Evolutionary conservation across 1,140 invertebrate species (phyloP).

Genomic region (Diorhabda elongata): DNA sequence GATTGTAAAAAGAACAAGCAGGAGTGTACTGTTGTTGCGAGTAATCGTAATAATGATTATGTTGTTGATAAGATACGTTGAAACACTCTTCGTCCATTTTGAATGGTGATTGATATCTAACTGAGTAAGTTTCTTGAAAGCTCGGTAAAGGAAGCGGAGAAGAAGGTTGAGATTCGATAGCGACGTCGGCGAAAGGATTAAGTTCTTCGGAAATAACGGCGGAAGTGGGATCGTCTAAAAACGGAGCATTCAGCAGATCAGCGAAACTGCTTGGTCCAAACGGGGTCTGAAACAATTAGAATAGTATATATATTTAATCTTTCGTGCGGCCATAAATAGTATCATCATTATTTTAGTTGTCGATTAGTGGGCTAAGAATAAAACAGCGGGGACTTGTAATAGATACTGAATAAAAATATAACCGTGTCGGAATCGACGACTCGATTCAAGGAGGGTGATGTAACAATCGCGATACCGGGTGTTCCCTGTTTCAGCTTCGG

Average conservation of each 20-base stretch:
- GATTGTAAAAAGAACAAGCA: conserved; percentile 53
- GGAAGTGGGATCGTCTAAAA: conserved; percentile 49
- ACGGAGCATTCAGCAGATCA: conserved; percentile 59
- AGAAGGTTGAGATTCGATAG: conserved; percentile 40
- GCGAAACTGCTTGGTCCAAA: conserved; percentile 62
- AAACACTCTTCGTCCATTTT: conserved; percentile 78
- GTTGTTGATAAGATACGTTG: conserved; percentile 55
- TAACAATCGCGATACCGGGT: not conserved
- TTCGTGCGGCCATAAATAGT: not conserved
- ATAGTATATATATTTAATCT: not conserved
- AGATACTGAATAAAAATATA: conserved; percentile 3
- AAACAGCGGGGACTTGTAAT: not conserved
- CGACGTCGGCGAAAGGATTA: conserved; percentile 45
- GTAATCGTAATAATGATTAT: conserved; percentile 57
- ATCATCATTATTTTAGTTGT: not conserved
- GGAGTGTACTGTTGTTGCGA: conserved; percentile 53
- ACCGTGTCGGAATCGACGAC: not conserved
- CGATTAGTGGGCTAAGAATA: not conserved
- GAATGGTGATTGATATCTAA: conserved; percentile 60
- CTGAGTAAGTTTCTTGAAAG: conserved; percentile 82
- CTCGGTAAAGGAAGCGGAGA: conserved; percentile 66
- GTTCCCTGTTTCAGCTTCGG: not conserved
- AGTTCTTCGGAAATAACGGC: conserved; percentile 42
- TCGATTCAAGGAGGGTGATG: not conserved
- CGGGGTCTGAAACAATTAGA: conserved; percentile 52